These are phyloP conservation scores for Ifrita kowaldi DNA, from an alignment of 2,113 vertebrate genomes.

Conservation along the genomic window DNA sequence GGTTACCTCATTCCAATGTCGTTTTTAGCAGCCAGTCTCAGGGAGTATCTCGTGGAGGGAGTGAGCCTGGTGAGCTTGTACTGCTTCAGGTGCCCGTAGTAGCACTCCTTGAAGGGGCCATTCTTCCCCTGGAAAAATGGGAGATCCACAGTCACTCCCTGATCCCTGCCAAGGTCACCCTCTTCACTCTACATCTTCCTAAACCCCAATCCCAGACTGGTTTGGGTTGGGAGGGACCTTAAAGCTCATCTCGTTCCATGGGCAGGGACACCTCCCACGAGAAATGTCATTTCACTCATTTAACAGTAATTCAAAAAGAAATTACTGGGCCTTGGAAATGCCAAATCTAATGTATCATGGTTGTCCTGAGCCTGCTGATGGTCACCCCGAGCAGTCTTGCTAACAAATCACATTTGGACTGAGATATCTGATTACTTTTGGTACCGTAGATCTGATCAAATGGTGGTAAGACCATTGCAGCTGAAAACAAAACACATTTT, in stretches of 20 bases:
- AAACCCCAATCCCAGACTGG: not conserved
- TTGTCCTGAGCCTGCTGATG: accelerated
- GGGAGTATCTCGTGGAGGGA: slow-evolving; percentile 76
- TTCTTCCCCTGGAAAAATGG: slow-evolving; percentile 67
- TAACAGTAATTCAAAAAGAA: too few relatives aligned
- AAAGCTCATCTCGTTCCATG: accelerated
- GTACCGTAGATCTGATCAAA: not conserved
- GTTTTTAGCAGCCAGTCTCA: slow-evolving; percentile 82
- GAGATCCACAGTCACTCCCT: not conserved
- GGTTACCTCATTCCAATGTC: slow-evolving; percentile 78
- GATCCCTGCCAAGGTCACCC: not conserved
- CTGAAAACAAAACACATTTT: not conserved
- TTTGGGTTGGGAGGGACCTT: not conserved
- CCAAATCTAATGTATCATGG: not conserved
- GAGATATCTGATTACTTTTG: not conserved
- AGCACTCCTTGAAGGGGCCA: slow-evolving; percentile 77
- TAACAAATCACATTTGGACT: not conserved
- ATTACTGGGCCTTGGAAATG: not conserved
- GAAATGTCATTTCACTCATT: not conserved
- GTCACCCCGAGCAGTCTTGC: not conserved
- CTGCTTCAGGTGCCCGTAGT: slow-evolving; percentile 78
- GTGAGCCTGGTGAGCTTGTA: slow-evolving; percentile 74
- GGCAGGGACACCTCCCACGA: not conserved
- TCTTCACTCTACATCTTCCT: not conserved
- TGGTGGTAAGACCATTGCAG: not conserved